These are phyloP conservation scores for Tipula helvola DNA, from an alignment of 2,888 invertebrate species.

Conservation along the genomic window DNA sequence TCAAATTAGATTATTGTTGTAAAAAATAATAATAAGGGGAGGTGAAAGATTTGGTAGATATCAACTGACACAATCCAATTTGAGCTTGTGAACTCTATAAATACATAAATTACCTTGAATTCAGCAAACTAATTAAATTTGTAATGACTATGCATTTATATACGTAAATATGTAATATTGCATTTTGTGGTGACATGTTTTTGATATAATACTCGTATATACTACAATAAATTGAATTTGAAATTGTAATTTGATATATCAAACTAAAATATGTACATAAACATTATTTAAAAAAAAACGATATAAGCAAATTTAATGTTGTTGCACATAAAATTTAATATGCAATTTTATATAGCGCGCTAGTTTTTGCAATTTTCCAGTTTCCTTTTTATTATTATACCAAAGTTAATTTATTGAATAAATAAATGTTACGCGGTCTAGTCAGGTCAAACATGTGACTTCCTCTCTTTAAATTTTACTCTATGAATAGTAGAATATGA, in stretches of 20 bases:
- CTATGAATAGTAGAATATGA: background rate
- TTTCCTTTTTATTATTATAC: background rate
- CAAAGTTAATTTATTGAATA: background rate
- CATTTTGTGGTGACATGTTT: background rate
- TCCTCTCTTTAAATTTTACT: background rate
- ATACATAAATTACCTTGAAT: background rate
- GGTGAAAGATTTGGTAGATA: background rate
- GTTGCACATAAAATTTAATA: background rate
- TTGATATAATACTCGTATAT: background rate
- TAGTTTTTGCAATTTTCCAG: background rate
- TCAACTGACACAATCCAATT: background rate
- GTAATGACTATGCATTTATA: background rate
- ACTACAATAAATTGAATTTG: background rate
- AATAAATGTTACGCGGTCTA: background rate
- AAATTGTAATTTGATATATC: background rate
- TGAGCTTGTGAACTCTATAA: background rate
- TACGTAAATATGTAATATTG: background rate
- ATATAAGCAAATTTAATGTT: background rate
- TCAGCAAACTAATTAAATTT: background rate
- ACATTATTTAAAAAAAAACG: background rate
- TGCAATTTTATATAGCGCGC: background rate
- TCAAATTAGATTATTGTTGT: background rate
- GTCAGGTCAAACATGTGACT: conserved; percentile 4
- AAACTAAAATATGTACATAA: background rate
- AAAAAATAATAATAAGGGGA: background rate